phyloP scores from a whole-genome alignment of 1,140 invertebrate species.

The Pseudoatta argentina region DNA sequence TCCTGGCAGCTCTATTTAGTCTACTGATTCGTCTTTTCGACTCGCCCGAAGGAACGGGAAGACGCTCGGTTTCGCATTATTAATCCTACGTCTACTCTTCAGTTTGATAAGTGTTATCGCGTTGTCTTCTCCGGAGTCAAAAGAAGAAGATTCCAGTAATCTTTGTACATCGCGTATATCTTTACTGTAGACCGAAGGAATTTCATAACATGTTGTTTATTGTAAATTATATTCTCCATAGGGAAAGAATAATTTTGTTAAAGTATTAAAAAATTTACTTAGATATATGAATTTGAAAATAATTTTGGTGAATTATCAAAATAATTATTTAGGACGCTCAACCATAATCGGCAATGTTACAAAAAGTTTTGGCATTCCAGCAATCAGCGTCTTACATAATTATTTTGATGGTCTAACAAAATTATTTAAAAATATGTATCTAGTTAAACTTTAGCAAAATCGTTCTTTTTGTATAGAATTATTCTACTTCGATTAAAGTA shows the following conservation, averaged over 20 bases:
- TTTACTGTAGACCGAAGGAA: neutral
- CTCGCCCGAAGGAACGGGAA: constrained; percentile 19
- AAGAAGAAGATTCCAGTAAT: neutral
- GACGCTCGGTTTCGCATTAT: constrained; percentile 55
- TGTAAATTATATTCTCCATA: neutral
- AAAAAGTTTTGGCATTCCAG: too few relatives aligned
- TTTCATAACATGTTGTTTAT: neutral
- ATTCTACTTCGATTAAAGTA: neutral
- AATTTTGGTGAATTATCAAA: too few relatives aligned
- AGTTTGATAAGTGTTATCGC: constrained; percentile 45
- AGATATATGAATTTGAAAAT: too few relatives aligned
- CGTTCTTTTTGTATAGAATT: neutral
- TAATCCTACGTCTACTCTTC: constrained; percentile 29
- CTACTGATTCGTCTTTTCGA: constrained; percentile 67
- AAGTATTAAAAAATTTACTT: too few relatives aligned
- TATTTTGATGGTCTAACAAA: too few relatives aligned
- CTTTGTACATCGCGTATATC: neutral
- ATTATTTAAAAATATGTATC: too few relatives aligned
- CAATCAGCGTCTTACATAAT: too few relatives aligned
- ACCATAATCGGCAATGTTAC: too few relatives aligned
- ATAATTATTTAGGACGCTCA: too few relatives aligned
- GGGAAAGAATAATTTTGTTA: too few relatives aligned
- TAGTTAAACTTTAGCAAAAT: too few relatives aligned
- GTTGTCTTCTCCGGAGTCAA: neutral
- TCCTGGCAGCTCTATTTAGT: constrained; percentile 66